Percentiles rank a stretch among this genome's conserved stretches.
These are phyloP conservation scores for Crossaster papposus DNA, from an alignment of 53 echinoderm and acorn worm species.

Conservation along the genomic window DNA sequence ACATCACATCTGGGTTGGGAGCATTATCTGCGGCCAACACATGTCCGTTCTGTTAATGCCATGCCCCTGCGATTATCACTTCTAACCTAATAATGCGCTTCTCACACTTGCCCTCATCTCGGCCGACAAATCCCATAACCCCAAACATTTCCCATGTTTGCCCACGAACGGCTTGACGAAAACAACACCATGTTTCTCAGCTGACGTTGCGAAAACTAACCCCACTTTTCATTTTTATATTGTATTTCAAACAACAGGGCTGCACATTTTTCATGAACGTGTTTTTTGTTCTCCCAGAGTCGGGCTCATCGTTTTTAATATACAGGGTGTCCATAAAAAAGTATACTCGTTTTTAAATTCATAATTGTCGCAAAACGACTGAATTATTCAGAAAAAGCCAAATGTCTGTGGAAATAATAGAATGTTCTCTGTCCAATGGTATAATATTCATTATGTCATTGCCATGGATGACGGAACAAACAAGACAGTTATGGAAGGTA, in stretches of 20 bases:
- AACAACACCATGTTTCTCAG: neutral
- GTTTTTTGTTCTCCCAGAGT: too few species aligned
- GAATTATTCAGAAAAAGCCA: too few species aligned
- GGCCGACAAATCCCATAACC: neutral
- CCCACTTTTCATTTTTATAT: neutral
- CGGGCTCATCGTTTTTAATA: too few species aligned
- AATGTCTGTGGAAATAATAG: too few species aligned
- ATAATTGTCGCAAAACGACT: too few species aligned
- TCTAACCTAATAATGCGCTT: neutral
- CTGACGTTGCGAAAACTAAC: constrained; percentile 2
- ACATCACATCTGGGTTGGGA: neutral
- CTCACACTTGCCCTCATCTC: constrained; percentile 23
- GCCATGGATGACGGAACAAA: too few species aligned
- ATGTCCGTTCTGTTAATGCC: constrained; percentile 6
- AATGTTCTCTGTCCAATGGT: too few species aligned
- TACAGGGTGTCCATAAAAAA: too few species aligned
- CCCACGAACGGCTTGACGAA: constrained; percentile 8
- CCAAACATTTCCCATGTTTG: constrained; percentile 23
- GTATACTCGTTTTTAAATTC: too few species aligned
- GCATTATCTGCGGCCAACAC: constrained; percentile 4
- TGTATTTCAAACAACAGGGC: too few species aligned
- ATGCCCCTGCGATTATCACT: constrained; percentile 15
- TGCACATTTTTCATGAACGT: neutral
- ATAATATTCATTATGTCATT: too few species aligned
- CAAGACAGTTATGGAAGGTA: too few species aligned